Evolutionary conservation across 1,140 invertebrate species (phyloP), one percentile per base, ranked within the genome.

Genomic region (Triops longicaudatus): DNA sequence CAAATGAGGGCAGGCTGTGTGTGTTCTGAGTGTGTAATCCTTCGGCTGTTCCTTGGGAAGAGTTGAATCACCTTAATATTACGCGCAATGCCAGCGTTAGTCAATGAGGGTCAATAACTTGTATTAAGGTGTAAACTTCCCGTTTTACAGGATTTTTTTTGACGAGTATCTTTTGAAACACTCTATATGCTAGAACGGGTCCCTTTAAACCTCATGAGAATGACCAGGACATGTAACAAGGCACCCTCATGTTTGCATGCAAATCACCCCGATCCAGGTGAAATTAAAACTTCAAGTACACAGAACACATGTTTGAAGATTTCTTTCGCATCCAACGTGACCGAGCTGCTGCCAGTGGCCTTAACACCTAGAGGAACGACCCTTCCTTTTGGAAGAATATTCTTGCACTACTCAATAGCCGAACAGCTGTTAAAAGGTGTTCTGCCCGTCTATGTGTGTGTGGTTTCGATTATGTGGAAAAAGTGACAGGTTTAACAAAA

Each of bases 401-500:
- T 63, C 44, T 63, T 63, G n/a, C 44, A 14, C 1, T 1, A 14
- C 14, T 14, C 44, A 63, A 14, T 63, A 63, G 50, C 17, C 50
- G 22, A 63, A 22, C 50, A 63, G 50, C 50, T 63, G 50, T 63
- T 63, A 63, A 63, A 63, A n/a, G 50, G 50, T 22, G 7, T 17
- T 14, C 50, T 17, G 31, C 7, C 2, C 2, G 31, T 37, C 0
- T 11, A 63, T 63, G 50, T 63, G 50, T 63, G 22, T 63, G 50
- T 63, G 50, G 50, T 63, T 63, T 63, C 50, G 50, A 63, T 22
- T 63, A 63, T 63, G 50, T 9, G 50, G 31, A n/a, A 63, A 63
- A 63, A 63, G 50, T 63, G 50, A 63, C 50, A 63, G 44, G 44
- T n/a, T 63, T 63, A 63, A 63, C 44, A 63, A 63, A 63, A 63